phyloP scores from a whole-genome alignment of 2,888 invertebrate genomes.

The Drosophila anceps region DNA sequence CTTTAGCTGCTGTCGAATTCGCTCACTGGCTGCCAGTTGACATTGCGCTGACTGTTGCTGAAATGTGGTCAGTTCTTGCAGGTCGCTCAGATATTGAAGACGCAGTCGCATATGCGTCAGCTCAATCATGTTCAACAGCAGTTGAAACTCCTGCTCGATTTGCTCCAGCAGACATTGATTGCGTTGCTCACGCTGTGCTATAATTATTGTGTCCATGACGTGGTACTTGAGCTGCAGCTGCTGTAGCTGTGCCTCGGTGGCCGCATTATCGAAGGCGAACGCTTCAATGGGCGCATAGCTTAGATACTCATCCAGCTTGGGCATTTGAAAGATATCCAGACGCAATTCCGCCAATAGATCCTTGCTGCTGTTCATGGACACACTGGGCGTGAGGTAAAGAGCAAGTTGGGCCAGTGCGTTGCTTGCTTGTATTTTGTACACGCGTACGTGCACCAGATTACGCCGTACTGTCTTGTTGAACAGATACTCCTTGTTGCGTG shows the following conservation, averaged over 20 bases:
- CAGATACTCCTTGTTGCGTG: slow-evolving; percentile 72
- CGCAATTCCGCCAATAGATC: slow-evolving; percentile 79
- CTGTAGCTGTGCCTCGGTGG: slow-evolving; percentile 64
- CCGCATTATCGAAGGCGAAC: slow-evolving; percentile 38
- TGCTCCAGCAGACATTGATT: slow-evolving; percentile 12
- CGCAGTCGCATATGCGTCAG: slow-evolving; percentile 69
- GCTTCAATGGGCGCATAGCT: slow-evolving; percentile 35
- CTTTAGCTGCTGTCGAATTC: slow-evolving; percentile 21
- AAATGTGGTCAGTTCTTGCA: slow-evolving; percentile 55
- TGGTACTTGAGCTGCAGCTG: slow-evolving; percentile 77
- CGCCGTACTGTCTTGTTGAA: slow-evolving; percentile 6
- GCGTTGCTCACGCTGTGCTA: slow-evolving; percentile 22
- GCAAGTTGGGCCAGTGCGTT: slow-evolving; percentile 33
- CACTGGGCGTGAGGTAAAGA: neutral
- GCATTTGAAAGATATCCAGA: slow-evolving; percentile 67
- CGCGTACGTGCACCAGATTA: slow-evolving; percentile 15
- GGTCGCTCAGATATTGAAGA: slow-evolving; percentile 55
- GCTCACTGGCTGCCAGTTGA: slow-evolving; percentile 40
- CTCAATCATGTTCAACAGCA: slow-evolving; percentile 58
- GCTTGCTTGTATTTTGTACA: slow-evolving; percentile 43
- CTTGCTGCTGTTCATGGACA: slow-evolving; percentile 39
- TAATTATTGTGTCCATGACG: slow-evolving; percentile 26
- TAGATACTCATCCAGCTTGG: slow-evolving; percentile 33
- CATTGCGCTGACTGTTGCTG: slow-evolving; percentile 67
- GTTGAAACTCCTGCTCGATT: slow-evolving; percentile 28